Base-by-base conservation (phyloP, 1,140 invertebrate genomes). In the Bombus superbus region DNA sequence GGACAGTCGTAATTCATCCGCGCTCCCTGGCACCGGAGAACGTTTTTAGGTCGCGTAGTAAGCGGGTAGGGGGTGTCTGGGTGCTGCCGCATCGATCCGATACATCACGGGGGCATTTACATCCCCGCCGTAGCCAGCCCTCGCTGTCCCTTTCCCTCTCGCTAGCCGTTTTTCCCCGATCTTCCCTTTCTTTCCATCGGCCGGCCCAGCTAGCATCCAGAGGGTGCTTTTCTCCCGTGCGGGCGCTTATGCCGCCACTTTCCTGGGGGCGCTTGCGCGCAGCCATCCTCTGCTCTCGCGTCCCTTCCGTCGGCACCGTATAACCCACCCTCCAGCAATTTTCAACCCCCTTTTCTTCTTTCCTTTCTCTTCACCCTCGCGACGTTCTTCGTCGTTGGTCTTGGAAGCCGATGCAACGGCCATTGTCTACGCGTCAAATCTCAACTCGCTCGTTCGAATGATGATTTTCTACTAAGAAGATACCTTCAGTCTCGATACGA, bases 81-180 rank as follows among this genome's bases (percentile, higher is more conserved):
- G 94, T 94, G 94, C 94, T 94, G 94, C 94, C 91, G 94, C 94
- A 95, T 95, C 94, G 95, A 95, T 95, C 95, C 95, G 95, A 95
- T 95, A 95, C 94, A 95, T 95, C 95, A 95, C 94, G 88, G 92
- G 93, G 93, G 94, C 93, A 95, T 95, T 95, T 95, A 94, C 94
- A 95, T 95, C 94, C 93, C 94, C 92, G 71, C 89, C 85, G 69
- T 85, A 6, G 42, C 69, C 79, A 75, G 64, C 88, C 82, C 88
- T 85, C 42, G 44, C 68, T 74, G 42, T 88, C 75, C 71, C 84
- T 84, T 72, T 74, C 83, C 73, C 78, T 75, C 40, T 64, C 53
- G 40, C 66, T 40, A 11, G 72, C 75, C 73, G 64, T 85, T 89
- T 44, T 77, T 59, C 80, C 77, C 42, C 76, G 81, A 83, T 71